Percentiles rank a stretch among this genome's conserved stretches.
phyloP scores from a whole-genome alignment of 2,113 vertebrate genomes.

The Gobio gobio region DNA sequence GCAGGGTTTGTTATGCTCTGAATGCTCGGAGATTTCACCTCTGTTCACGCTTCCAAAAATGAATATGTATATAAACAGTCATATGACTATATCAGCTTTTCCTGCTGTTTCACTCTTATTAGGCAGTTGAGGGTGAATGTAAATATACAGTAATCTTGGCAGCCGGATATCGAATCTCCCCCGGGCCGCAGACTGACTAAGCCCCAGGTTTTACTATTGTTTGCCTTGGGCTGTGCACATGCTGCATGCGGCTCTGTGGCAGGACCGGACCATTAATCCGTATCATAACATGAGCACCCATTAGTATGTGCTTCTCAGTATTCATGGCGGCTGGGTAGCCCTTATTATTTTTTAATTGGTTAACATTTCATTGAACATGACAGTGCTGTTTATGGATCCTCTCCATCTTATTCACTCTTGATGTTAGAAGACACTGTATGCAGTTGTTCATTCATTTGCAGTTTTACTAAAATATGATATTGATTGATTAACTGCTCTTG shows the following conservation, averaged over 20 bases:
- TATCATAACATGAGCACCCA: constrained; percentile 51
- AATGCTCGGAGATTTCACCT: constrained; percentile 41
- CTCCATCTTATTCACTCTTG: constrained; percentile 22
- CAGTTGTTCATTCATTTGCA: not conserved
- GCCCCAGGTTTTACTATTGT: constrained; percentile 58
- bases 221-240: constrained; percentile 53
- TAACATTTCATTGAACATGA: constrained; percentile 13
- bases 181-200: constrained; percentile 49
- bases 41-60: constrained; percentile 54
- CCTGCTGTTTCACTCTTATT: constrained; percentile 56
- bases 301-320: constrained; percentile 40
- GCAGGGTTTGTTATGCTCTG: constrained; percentile 52
- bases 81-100: constrained; percentile 60
- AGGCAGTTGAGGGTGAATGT: constrained; percentile 52
- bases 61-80: constrained; percentile 59
- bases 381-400: constrained; percentile 24
- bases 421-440: not conserved
- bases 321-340: constrained; percentile 6
- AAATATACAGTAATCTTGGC: constrained; percentile 53
- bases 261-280: constrained; percentile 49
- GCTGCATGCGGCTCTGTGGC: constrained; percentile 34
- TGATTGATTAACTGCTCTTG: not conserved
- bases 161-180: constrained; percentile 51
- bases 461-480: not conserved
- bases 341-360: constrained; percentile 23